A percentile compares a stretch with the other conserved stretches of the same genome.
These are phyloP conservation scores for Epicauta chinensis DNA, from an alignment of 1,140 invertebrate genomes.

Conservation along the genomic window DNA sequence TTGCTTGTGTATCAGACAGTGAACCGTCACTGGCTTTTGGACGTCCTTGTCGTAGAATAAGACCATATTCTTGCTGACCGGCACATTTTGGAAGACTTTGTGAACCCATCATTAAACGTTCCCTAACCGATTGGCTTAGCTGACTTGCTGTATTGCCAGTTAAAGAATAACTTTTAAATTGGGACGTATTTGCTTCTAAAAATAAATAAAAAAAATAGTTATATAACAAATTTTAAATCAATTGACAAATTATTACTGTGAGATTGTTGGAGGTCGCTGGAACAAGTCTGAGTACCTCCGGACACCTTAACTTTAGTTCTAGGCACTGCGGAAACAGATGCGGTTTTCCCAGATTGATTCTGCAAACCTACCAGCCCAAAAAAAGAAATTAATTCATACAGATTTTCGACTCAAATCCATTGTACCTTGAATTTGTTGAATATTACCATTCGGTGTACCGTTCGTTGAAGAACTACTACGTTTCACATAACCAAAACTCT, in stretches of 20 bases:
- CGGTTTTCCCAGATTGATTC: slow-evolving; percentile 51
- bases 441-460: slow-evolving; percentile 25
- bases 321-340: slow-evolving; percentile 76
- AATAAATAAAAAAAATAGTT: not conserved
- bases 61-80: slow-evolving; percentile 46
- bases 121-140: slow-evolving; percentile 74
- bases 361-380: slow-evolving; percentile 31
- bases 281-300: slow-evolving; percentile 80
- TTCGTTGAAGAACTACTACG: slow-evolving; percentile 55
- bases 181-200: slow-evolving; percentile 42
- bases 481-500: slow-evolving; percentile 78
- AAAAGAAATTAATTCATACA: slow-evolving; percentile 1
- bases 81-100: slow-evolving; percentile 73
- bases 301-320: slow-evolving; percentile 78
- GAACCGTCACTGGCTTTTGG: slow-evolving; percentile 68
- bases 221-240: not conserved
- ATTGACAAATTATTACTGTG: slow-evolving; percentile 48
- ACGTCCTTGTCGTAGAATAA: slow-evolving; percentile 43
- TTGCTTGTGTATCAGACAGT: slow-evolving; percentile 68
- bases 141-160: slow-evolving; percentile 76
- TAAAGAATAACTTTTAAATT: slow-evolving; percentile 70
- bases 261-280: slow-evolving; percentile 65
- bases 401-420: not conserved
- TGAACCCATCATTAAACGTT: slow-evolving; percentile 70
- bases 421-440: not conserved